These are phyloP conservation scores for Strix aluco DNA, from an alignment of 2,113 vertebrate genomes.

Conservation along the genomic window DNA sequence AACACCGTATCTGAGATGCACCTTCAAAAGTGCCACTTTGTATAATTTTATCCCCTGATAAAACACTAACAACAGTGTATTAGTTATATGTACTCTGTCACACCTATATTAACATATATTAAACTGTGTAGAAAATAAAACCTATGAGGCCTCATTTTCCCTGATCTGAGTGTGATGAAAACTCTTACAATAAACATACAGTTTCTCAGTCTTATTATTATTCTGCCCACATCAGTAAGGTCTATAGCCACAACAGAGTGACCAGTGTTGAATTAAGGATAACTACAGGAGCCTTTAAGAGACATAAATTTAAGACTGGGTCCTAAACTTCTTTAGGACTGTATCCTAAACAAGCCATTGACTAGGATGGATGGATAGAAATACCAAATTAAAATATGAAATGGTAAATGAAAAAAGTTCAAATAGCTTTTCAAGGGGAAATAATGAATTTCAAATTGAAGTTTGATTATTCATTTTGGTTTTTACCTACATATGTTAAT, in stretches of 20 bases:
- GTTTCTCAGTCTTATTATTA: not conserved
- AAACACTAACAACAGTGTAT: not conserved
- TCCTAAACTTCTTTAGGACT: not conserved
- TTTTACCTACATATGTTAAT: not conserved
- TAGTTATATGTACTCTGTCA: not conserved
- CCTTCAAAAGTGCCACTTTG: not conserved
- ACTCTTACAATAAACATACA: not conserved
- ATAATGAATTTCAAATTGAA: not conserved
- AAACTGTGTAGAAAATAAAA: not conserved
- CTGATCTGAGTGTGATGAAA: not conserved
- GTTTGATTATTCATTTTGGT: not conserved
- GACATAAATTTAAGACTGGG: not conserved
- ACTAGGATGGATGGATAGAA: not conserved
- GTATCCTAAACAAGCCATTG: not conserved
- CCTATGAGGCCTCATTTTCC: not conserved
- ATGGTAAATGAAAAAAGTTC: not conserved
- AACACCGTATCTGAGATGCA: not conserved
- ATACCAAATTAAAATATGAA: not conserved
- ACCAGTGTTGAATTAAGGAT: not conserved
- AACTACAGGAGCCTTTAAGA: not conserved
- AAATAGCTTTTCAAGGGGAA: not conserved
- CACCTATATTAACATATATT: not conserved
- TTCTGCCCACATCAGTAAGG: not conserved
- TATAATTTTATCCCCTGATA: not conserved
- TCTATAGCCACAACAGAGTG: not conserved